Percentiles rank a stretch among this genome's conserved stretches.
phyloP scores from a whole-genome alignment of 2,113 vertebrate species.

The Odocoileus virginianus region DNA sequence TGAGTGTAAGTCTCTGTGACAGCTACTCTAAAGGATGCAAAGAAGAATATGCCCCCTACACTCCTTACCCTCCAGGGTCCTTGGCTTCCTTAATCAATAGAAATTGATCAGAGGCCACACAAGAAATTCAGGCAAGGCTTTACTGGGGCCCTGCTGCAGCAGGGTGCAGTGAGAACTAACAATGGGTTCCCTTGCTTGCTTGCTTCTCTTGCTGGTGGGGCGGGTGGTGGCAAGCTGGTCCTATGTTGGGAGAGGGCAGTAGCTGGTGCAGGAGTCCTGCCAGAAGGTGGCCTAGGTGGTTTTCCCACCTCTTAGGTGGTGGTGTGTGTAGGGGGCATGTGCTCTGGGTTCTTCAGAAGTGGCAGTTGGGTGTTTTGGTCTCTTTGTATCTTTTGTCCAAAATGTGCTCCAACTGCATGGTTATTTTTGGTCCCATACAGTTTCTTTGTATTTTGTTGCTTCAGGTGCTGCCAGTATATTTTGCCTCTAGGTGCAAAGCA shows the following conservation, averaged over 20 bases:
- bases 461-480: not conserved
- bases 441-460: not conserved
- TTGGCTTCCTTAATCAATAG: not conserved
- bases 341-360: not conserved
- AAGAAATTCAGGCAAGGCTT: not conserved
- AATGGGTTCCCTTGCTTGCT: not conserved
- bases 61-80: not conserved
- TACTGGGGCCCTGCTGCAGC: not conserved
- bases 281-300: not conserved
- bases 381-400: not conserved
- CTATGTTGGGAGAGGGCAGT: not conserved
- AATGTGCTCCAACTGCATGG: not conserved
- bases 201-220: not conserved
- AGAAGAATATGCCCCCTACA: not conserved
- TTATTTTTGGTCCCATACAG: not conserved
- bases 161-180: not conserved
- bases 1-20: not conserved
- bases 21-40: not conserved
- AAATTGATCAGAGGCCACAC: not conserved
- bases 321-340: not conserved
- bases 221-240: not conserved
- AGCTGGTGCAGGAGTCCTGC: not conserved
- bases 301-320: not conserved
- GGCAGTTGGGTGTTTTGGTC: not conserved
- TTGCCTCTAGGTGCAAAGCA: not conserved